These are phyloP conservation scores for Pyrgilauda ruficollis DNA, from an alignment of 2,113 vertebrate genomes.

Conservation along the genomic window DNA sequence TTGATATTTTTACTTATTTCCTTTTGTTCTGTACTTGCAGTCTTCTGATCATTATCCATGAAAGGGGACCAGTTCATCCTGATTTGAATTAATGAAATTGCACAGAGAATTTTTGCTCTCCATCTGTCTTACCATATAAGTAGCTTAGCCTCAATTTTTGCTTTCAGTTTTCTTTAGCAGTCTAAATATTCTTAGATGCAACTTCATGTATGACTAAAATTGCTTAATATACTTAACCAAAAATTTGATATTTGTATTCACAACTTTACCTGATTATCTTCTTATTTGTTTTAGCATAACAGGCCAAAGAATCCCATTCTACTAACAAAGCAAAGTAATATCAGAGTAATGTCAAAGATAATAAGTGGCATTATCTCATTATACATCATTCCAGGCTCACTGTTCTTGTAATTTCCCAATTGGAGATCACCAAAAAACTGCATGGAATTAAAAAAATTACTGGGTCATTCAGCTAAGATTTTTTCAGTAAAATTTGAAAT, in stretches of 20 bases:
- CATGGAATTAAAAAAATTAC: not conserved
- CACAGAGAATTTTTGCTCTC: not conserved
- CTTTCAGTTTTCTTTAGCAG: not conserved
- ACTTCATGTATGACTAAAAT: not conserved
- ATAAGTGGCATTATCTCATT: not conserved
- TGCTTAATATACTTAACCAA: not conserved
- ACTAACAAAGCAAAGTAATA: not conserved
- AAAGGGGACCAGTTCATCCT: not conserved
- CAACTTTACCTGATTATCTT: not conserved
- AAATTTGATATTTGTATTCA: not conserved
- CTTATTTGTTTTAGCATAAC: not conserved
- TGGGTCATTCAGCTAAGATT: not conserved
- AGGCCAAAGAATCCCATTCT: not conserved
- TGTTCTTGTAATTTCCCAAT: not conserved
- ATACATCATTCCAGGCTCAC: not conserved
- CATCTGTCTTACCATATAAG: not conserved
- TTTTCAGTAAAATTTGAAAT: not conserved
- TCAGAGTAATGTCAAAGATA: not conserved
- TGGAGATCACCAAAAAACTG: not conserved
- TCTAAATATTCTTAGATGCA: not conserved
- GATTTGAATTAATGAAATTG: not conserved
- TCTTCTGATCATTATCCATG: not conserved
- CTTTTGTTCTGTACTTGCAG: not conserved
- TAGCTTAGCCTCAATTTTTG: not conserved
- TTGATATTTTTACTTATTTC: slow-evolving; percentile 12